Percentiles rank a stretch among this genome's conserved stretches.
Conservation (phyloP, 2,797 vertebrate genomes). For the Liparis tanakae region DNA sequence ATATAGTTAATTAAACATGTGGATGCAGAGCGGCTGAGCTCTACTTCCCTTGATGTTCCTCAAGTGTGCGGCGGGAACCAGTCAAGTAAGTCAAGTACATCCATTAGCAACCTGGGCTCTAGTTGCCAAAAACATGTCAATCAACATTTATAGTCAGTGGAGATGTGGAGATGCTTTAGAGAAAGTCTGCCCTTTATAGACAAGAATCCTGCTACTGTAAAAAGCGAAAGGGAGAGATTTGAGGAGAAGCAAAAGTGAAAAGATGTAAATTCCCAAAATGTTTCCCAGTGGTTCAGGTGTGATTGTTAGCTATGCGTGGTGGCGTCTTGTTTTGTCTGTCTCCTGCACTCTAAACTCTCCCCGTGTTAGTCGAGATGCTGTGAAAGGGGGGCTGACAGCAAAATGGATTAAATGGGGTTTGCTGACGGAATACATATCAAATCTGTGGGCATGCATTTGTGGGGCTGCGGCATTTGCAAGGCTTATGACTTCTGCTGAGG, state of each 20-base stretch:
- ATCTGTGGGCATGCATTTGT: slow-evolving; percentile 77
- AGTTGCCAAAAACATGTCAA: slow-evolving; percentile 38
- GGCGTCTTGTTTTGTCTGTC: slow-evolving; percentile 60
- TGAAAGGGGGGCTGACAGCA: slow-evolving; percentile 76
- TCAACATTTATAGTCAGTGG: slow-evolving; percentile 7
- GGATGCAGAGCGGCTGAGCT: slow-evolving; percentile 25
- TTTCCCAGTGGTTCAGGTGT: slow-evolving; percentile 43
- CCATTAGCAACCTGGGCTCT: slow-evolving; percentile 34
- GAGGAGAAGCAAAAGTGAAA: slow-evolving; percentile 19
- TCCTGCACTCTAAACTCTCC: slow-evolving; percentile 60
- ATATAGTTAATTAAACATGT: slow-evolving; percentile 3
- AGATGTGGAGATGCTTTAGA: slow-evolving; percentile 17
- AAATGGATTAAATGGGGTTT: slow-evolving; percentile 84
- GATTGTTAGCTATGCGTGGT: slow-evolving; percentile 54
- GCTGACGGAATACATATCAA: slow-evolving; percentile 83
- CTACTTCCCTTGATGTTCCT: slow-evolving; percentile 38
- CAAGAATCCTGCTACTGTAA: slow-evolving; percentile 2
- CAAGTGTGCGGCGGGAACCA: slow-evolving; percentile 47
- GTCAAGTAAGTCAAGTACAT: slow-evolving; percentile 33
- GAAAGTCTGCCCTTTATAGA: slow-evolving; percentile 24
- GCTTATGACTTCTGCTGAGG: slow-evolving; percentile 80
- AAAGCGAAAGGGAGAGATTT: slow-evolving; percentile 9
- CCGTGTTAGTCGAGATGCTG: slow-evolving; percentile 65
- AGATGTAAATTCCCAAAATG: slow-evolving; percentile 25
- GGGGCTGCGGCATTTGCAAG: slow-evolving; percentile 74